These are phyloP conservation scores for Accipiter virgatus DNA, from an alignment of 2,113 vertebrate genomes.

Conservation along the genomic window DNA sequence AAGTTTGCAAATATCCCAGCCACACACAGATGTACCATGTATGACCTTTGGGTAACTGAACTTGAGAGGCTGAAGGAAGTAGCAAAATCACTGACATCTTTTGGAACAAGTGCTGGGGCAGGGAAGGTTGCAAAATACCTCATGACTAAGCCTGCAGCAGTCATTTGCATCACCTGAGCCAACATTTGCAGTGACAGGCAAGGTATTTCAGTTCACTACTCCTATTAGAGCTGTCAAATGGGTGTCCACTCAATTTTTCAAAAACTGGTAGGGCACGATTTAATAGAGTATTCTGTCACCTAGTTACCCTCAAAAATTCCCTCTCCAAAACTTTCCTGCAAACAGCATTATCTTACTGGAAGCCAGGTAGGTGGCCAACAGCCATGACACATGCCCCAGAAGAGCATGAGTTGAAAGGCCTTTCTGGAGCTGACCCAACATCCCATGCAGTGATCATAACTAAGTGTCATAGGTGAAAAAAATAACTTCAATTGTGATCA, in stretches of 20 bases:
- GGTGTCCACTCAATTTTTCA: background rate
- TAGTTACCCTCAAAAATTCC: background rate
- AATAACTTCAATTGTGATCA: background rate
- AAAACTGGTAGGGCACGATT: background rate
- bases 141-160: background rate
- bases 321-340: background rate
- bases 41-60: background rate
- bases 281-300: background rate
- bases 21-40: background rate
- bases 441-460: background rate
- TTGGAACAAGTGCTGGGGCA: background rate
- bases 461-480: background rate
- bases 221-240: background rate
- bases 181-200: background rate
- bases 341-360: background rate
- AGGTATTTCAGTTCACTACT: background rate
- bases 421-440: background rate
- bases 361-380: background rate
- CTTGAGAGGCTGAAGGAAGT: background rate
- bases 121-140: background rate
- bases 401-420: background rate
- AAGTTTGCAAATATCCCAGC: background rate
- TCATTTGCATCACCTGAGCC: background rate
- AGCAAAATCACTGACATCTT: background rate
- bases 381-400: background rate